A percentile compares a stretch with the other conserved stretches of the same genome.
phyloP scores from a whole-genome alignment of 2,888 invertebrate species.

The Drosophila paranaensis region DNA sequence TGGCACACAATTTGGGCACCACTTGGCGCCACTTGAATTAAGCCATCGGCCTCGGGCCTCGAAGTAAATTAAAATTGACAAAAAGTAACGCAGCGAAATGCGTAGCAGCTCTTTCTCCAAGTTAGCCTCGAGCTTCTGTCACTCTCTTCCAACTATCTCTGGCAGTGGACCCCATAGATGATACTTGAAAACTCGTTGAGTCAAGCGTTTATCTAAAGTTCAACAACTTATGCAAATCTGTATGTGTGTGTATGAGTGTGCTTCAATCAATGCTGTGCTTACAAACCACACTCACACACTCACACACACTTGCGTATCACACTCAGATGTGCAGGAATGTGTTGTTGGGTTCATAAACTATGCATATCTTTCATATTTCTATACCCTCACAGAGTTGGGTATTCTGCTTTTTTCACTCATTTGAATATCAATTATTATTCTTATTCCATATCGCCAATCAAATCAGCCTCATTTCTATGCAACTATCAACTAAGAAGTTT shows the following conservation, averaged over 20 bases:
- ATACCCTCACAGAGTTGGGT: background rate
- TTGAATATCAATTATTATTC: too few relatives aligned
- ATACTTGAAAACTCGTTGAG: constrained; percentile 26
- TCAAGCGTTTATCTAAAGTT: constrained; percentile 70
- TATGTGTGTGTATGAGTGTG: constrained; percentile 53
- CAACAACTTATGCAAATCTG: constrained; percentile 75
- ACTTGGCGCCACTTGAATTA: constrained; percentile 57
- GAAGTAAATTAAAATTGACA: constrained; percentile 73
- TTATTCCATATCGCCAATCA: too few relatives aligned
- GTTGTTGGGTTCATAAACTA: constrained; percentile 23
- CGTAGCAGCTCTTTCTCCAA: constrained; percentile 47
- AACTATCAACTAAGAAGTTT: background rate
- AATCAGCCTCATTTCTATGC: too few relatives aligned
- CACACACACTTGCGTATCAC: constrained; percentile 21
- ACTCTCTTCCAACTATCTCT: constrained; percentile 9
- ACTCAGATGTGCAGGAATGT: constrained; percentile 65
- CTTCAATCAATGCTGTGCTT: constrained; percentile 67
- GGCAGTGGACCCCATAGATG: constrained; percentile 10
- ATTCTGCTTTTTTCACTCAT: background rate
- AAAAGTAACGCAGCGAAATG: constrained; percentile 47
- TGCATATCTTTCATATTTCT: constrained; percentile 37
- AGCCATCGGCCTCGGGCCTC: constrained; percentile 55
- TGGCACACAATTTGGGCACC: constrained; percentile 41
- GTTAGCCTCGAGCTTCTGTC: constrained; percentile 32
- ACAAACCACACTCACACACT: constrained; percentile 21